phyloP scores from a whole-genome alignment of 2,888 invertebrate species.

The Orthosia gracilis region DNA sequence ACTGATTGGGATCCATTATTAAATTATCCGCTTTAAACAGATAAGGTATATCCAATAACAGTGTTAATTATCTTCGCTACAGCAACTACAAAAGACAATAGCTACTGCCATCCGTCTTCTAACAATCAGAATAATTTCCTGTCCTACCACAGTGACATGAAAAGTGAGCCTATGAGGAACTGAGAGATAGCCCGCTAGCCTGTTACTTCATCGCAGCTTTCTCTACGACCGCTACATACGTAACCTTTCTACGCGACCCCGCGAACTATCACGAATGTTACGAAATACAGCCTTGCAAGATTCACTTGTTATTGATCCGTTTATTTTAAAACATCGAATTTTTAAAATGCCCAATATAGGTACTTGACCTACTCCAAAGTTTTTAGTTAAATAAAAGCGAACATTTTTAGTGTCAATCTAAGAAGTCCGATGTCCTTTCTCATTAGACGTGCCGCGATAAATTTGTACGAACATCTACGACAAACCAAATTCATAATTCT shows the following conservation, averaged over 20 bases:
- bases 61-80: slow-evolving; percentile 58
- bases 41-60: slow-evolving; percentile 32
- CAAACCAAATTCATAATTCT: no score
- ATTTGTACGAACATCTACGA: no score
- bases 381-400: no score
- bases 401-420: no score
- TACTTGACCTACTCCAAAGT: no score
- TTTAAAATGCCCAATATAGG: no score
- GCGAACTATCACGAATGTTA: slow-evolving; percentile 80
- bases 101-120: slow-evolving; percentile 44
- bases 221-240: slow-evolving; percentile 72
- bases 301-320: slow-evolving; percentile 58
- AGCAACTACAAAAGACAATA: slow-evolving; percentile 57
- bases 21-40: slow-evolving; percentile 38
- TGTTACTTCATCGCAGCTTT: slow-evolving; percentile 77
- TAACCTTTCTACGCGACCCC: slow-evolving; percentile 85
- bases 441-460: no score
- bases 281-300: slow-evolving; percentile 61
- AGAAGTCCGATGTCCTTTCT: no score
- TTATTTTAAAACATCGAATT: slow-evolving; percentile 13
- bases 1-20: slow-evolving; percentile 30
- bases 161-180: slow-evolving; percentile 71
- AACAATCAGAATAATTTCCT: slow-evolving; percentile 64
- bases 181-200: slow-evolving; percentile 61
- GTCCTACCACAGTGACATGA: slow-evolving; percentile 59